Evolutionary conservation across 1,140 invertebrate species (phyloP), one percentile per base, ranked within the genome.

Genomic region (Potamilus streckersoni): DNA sequence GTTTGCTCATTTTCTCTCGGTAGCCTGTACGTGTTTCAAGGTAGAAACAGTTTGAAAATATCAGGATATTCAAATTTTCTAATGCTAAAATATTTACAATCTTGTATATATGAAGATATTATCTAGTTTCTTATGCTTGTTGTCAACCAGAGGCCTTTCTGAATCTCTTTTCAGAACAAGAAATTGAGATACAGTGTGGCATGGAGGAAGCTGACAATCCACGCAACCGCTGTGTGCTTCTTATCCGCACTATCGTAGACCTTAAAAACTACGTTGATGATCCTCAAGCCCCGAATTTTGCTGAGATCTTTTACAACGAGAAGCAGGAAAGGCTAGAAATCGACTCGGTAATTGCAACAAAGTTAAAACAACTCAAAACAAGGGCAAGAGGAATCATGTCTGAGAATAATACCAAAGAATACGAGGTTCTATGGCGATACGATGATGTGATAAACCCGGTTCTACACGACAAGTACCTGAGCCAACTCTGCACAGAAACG

Each of bases 211-310:
- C 73, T 23, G 69, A 76, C 14, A 71, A 76, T 56, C 86, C 84
- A 20, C 55, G 73, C 14, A 79, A 75, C 49, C 62, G 76, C 49
- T 85, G 84, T 74, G 69, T 87, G 17, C 78, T 87, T 1, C 71
- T 87, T n/a, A 71, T 82, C 2, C 64, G 88, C 59, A 82, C 80
- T 62, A 88, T 89, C 71, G 82, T 80, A 61, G 88, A 89, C 69
- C 79, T 89, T 13, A 84, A 85, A 23, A 89, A 89, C 76, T 89
- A 89, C 80, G 74, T 85, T 1, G 76, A 82, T 19, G 81, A 86
- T 27, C 71, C 80, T 4, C 71, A 77, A 56, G 79, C 87, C 0
- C 17, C 74, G 16, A 74, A 69, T 31, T 89, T 87, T 66, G 73
- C 82, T 19, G 87, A 89, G 57, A 62, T 89, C 38, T 63, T 62